phyloP scores from a whole-genome alignment of 2,797 vertebrate genomes.

The Galaxias olidus region DNA sequence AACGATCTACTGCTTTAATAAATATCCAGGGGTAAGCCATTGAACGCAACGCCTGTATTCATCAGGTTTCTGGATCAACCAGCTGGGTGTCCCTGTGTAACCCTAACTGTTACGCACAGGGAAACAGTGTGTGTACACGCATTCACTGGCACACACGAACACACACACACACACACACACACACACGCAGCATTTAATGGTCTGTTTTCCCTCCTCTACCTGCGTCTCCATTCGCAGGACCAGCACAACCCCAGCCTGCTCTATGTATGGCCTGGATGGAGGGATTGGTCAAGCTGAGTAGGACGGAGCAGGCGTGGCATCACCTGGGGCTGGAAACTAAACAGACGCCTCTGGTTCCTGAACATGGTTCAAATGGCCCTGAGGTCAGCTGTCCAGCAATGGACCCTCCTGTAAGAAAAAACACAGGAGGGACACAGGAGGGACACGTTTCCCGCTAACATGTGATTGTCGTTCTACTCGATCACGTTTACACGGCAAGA shows the following conservation, averaged over 20 bases:
- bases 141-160: neutral
- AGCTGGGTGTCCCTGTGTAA: neutral
- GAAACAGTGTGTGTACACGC: neutral
- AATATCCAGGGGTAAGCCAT: too few species aligned
- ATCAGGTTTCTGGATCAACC: neutral
- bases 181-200: slow-evolving; percentile 28
- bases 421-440: too few species aligned
- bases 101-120: too few species aligned
- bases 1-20: too few species aligned
- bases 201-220: slow-evolving; percentile 4
- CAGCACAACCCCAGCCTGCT: slow-evolving; percentile 49
- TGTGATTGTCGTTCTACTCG: slow-evolving; percentile 43
- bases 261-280: too few species aligned
- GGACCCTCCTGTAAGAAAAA: slow-evolving; percentile 48
- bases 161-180: slow-evolving; percentile 16
- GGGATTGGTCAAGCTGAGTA: slow-evolving; percentile 62
- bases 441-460: slow-evolving; percentile 29
- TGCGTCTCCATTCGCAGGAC: slow-evolving; percentile 38
- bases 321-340: slow-evolving; percentile 39
- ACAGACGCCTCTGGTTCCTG: slow-evolving; percentile 63
- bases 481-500: slow-evolving; percentile 29
- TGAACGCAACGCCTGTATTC: too few species aligned
- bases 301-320: slow-evolving; percentile 45
- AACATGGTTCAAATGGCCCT: slow-evolving; percentile 57
- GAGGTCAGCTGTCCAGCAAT: slow-evolving; percentile 52